A percentile compares a stretch with the other conserved stretches of the same genome.
Evolutionary conservation across 2,888 invertebrate genomes (phyloP).

Genomic region (Endotricha flammealis): DNA sequence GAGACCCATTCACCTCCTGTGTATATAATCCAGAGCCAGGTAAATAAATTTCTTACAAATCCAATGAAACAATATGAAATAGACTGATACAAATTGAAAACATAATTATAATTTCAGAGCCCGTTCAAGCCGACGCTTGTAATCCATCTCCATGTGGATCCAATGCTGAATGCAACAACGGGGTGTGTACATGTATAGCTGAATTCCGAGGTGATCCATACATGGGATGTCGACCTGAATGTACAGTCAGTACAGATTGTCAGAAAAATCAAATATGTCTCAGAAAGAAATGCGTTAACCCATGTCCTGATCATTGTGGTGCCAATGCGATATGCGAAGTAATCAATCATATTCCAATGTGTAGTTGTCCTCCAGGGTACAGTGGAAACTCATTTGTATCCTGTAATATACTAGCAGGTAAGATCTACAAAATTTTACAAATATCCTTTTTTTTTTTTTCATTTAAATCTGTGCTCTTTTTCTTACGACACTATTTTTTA

Average conservation of each 20-base stretch:
- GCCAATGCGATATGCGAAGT: constrained; percentile 85
- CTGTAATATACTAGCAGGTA: constrained; percentile 79
- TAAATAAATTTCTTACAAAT: constrained; percentile 34
- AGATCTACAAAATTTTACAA: constrained; percentile 9
- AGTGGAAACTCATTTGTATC: constrained; percentile 86
- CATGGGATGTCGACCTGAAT: constrained; percentile 87
- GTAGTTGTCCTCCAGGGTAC: constrained; percentile 83
- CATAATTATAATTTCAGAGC: constrained; percentile 42
- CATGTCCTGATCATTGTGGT: constrained; percentile 89
- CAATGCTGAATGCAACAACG: constrained; percentile 84
- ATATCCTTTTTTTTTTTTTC: not conserved
- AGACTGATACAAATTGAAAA: too few species aligned
- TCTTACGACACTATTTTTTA: constrained; percentile 25
- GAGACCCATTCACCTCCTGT: constrained; percentile 79
- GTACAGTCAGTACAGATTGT: constrained; percentile 87
- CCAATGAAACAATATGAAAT: too few species aligned
- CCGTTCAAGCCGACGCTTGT: constrained; percentile 75
- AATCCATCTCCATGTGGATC: constrained; percentile 84
- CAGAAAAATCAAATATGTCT: constrained; percentile 83
- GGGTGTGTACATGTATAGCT: constrained; percentile 83
- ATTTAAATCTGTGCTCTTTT: not conserved
- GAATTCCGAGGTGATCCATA: constrained; percentile 89
- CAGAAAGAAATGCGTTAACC: constrained; percentile 85
- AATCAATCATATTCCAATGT: constrained; percentile 87
- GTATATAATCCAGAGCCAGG: constrained; percentile 49